Conservation (phyloP, 2,888 invertebrate genomes). For the Hydrotaea diabolus region DNA sequence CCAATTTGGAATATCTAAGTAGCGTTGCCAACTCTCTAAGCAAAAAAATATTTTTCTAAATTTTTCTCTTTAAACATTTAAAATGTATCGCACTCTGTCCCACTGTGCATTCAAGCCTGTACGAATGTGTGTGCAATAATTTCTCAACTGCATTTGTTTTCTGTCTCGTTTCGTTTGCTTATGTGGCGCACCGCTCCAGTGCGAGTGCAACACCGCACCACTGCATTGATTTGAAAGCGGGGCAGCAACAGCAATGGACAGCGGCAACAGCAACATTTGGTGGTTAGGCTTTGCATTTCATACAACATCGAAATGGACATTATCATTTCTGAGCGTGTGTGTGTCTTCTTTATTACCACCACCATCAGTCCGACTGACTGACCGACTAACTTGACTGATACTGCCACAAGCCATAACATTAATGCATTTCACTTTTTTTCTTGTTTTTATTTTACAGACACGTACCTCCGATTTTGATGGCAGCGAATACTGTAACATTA, state of each 20-base stretch:
- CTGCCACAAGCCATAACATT: slow-evolving; percentile 56
- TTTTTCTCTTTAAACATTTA: no score
- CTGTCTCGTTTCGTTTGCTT: slow-evolving; percentile 35
- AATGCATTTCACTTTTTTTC: slow-evolving; percentile 43
- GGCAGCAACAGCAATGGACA: neutral
- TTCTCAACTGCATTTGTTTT: slow-evolving; percentile 33
- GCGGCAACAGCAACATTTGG: neutral
- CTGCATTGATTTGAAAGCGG: slow-evolving; percentile 10
- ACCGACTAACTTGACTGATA: slow-evolving; percentile 26
- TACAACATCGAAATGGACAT: slow-evolving; percentile 2
- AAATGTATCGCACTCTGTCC: neutral
- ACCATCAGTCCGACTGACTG: neutral
- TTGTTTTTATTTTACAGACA: slow-evolving; percentile 70
- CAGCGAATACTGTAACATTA: slow-evolving; percentile 75
- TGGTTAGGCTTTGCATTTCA: slow-evolving; percentile 14
- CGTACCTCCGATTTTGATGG: slow-evolving; percentile 76
- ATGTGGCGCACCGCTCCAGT: neutral
- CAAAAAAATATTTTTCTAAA: no score
- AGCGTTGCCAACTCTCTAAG: no score
- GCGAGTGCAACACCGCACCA: slow-evolving; percentile 31
- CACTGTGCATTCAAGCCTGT: slow-evolving; percentile 1
- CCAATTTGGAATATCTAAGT: no score
- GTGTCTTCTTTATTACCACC: slow-evolving; percentile 14
- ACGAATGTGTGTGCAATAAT: slow-evolving; percentile 43
- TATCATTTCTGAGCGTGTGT: neutral